Percentiles rank a stretch among this genome's conserved stretches.
These are phyloP conservation scores for Rhegmatorhina hoffmannsi DNA, from an alignment of 2,113 vertebrate species.

Conservation along the genomic window DNA sequence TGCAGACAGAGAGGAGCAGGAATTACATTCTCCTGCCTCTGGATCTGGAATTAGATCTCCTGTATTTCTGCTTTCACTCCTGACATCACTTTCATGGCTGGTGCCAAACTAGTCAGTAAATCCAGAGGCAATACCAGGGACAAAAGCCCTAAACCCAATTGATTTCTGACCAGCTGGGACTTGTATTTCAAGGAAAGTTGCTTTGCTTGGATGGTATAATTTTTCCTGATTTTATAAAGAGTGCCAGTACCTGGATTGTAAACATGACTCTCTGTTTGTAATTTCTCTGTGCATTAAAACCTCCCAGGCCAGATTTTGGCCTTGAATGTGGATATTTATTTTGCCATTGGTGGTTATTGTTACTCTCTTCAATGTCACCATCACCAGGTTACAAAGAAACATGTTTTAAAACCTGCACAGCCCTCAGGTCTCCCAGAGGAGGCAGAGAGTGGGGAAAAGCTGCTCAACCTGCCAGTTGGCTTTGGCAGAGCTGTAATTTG, in stretches of 20 bases:
- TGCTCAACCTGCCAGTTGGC: not conserved
- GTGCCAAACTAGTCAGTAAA: not conserved
- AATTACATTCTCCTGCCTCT: not conserved
- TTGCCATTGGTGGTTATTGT: not conserved
- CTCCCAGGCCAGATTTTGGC: not conserved
- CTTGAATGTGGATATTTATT: not conserved
- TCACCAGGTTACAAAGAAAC: not conserved
- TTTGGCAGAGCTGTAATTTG: not conserved
- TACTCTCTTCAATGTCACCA: not conserved
- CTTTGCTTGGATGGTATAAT: not conserved
- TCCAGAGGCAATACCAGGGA: not conserved
- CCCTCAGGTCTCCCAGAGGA: not conserved
- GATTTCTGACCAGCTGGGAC: not conserved
- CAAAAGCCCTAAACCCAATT: not conserved
- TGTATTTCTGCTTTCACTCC: not conserved
- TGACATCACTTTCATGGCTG: not conserved
- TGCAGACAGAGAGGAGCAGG: not conserved
- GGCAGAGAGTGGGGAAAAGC: not conserved
- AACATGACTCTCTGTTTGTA: not conserved
- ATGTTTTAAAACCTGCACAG: accelerated
- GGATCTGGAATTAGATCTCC: not conserved
- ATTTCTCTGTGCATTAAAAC: not conserved
- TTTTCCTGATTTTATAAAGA: not conserved
- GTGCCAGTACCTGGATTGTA: not conserved
- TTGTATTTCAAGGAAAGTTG: not conserved